phyloP scores from a whole-genome alignment of 2,113 vertebrate species.

The Gymnogyps californianus region DNA sequence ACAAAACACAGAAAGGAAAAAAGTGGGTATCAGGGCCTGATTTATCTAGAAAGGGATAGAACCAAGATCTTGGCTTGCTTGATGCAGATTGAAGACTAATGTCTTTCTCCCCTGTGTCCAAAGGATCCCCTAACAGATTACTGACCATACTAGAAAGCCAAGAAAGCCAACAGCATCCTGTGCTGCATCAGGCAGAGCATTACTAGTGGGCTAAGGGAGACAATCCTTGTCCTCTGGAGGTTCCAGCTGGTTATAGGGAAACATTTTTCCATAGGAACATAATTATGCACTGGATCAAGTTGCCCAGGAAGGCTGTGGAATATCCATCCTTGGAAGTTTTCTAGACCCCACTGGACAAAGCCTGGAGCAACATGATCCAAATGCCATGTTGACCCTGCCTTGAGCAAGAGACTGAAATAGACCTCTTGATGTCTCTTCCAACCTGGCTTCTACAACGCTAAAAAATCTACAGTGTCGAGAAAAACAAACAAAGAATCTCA shows the following conservation, averaged over 20 bases:
- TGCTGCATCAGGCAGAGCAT: neutral
- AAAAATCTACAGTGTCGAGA: neutral
- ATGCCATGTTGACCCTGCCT: neutral
- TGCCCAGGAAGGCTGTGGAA: neutral
- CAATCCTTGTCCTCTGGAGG: neutral
- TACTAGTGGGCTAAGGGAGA: neutral
- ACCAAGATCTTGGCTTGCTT: neutral
- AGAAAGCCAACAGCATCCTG: neutral
- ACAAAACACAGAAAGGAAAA: neutral
- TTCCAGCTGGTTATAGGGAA: neutral
- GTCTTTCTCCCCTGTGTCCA: neutral
- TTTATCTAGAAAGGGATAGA: neutral
- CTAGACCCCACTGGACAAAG: neutral
- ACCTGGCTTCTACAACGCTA: neutral
- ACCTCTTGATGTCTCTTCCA: neutral
- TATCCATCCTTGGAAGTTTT: neutral
- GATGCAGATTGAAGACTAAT: neutral
- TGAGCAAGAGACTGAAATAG: neutral
- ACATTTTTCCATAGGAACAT: neutral
- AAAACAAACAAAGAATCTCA: neutral
- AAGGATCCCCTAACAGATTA: neutral
- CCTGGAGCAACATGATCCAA: neutral
- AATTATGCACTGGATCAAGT: neutral
- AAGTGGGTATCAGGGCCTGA: neutral
- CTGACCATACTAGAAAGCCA: neutral